phyloP scores from a whole-genome alignment of 2,888 invertebrate species.

The Drosophila paranaensis region DNA sequence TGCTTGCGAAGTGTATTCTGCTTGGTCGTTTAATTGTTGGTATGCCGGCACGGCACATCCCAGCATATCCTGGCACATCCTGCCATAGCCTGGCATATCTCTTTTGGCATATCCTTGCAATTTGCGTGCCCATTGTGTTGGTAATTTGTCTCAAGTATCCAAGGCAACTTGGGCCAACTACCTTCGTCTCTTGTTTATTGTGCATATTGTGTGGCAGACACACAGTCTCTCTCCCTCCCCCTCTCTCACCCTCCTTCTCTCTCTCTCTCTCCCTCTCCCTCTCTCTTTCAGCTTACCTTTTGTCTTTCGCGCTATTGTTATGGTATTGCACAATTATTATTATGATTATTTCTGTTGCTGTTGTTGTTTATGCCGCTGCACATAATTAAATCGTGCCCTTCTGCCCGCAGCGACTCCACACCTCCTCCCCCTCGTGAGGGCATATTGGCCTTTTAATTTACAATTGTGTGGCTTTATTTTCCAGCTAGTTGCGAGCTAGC shows the following conservation, averaged over 20 bases:
- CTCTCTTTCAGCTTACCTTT: background rate
- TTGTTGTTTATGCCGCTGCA: slow-evolving; percentile 42
- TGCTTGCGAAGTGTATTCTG: slow-evolving; percentile 34
- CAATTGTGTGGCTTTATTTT: slow-evolving; percentile 42
- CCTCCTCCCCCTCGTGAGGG: slow-evolving; percentile 4
- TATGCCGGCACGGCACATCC: slow-evolving; percentile 19
- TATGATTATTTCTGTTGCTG: slow-evolving; percentile 54
- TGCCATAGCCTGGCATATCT: slow-evolving; percentile 28
- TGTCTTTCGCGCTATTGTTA: slow-evolving; percentile 50
- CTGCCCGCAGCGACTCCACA: slow-evolving; percentile 22
- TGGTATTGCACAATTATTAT: slow-evolving; percentile 60
- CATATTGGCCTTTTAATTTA: slow-evolving; percentile 69
- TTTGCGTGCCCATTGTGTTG: slow-evolving; percentile 56
- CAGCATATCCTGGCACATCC: slow-evolving; percentile 15
- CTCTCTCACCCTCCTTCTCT: background rate
- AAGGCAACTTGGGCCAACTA: slow-evolving; percentile 38
- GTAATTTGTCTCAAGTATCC: slow-evolving; percentile 79
- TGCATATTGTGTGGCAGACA: slow-evolving; percentile 60
- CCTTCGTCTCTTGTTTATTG: slow-evolving; percentile 58
- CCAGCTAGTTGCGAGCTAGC: slow-evolving; percentile 7
- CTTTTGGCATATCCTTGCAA: slow-evolving; percentile 57
- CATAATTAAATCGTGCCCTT: slow-evolving; percentile 64
- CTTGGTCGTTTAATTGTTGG: slow-evolving; percentile 70
- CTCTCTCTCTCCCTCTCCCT: slow-evolving; percentile 7
- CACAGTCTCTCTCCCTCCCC: background rate